Evolutionary conservation across 2,113 vertebrate genomes (phyloP), one percentile per base, ranked within the genome.

Genomic region (Anoplopoma fimbria): DNA sequence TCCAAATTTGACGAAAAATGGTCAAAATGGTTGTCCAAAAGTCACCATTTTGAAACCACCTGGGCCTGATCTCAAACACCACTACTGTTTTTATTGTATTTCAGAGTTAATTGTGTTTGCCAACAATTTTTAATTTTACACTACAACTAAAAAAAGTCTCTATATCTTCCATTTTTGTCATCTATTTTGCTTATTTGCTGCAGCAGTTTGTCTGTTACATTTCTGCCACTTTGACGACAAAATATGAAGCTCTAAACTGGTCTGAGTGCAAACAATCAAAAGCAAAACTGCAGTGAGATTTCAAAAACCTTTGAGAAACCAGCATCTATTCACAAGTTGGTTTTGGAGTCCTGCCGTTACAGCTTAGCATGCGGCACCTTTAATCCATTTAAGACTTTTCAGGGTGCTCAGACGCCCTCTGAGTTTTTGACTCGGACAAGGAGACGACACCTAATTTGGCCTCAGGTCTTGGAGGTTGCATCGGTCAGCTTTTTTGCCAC

Each of bases 401-500:
- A 8, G 33, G 8, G 13, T 8, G 6, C 29, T 2, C 23, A 49
- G 64, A 68, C 31, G 36, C n/a, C 27, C 25, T 40, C 2, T 42
- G 21, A 45, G 33, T 45, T 40, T n/a, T 40, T 45, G 34, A 4
- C 34, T 10, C 14, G 0, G 33, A 25, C 31, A 33, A n/a, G 21
- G 53, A 49, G 53, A n/a, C 8, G 49, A 14, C 75, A 23, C 19
- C 31, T 38, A 10, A 40, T 72, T 31, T 36, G 72, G n/a, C 72
- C 71, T 25, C 17, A 5, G 78, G 69, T 76, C 84, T 19, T 31
- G 27, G 40, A 62, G 83, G 74, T 63, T 45, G 70, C 49, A 25
- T 73, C 72, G 69, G 68, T 86, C 87, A 81, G 58, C 72, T 23
- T 38, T 75, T 71, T 80, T 72, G 51, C 75, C 38, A 45, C 1